These are phyloP conservation scores for Hypocryptadius cinnamomeus DNA, from an alignment of 2,113 vertebrate genomes.

Conservation along the genomic window DNA sequence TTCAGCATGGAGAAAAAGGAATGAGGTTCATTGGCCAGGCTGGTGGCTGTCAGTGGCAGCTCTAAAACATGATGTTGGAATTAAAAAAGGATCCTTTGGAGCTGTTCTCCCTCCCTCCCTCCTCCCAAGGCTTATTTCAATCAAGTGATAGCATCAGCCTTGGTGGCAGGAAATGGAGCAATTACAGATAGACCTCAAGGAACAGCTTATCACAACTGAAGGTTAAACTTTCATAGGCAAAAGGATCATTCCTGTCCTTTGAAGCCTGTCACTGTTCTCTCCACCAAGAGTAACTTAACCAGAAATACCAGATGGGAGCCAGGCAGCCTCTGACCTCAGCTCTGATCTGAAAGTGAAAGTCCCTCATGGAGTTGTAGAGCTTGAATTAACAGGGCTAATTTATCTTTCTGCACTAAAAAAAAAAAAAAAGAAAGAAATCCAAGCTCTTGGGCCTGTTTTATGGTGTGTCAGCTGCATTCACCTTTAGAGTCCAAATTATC, in stretches of 20 bases:
- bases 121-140: constrained; percentile 9
- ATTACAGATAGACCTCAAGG: constrained; percentile 39
- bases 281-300: not conserved
- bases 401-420: not conserved
- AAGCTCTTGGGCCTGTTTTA: not conserved
- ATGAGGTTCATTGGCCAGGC: not conserved
- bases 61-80: not conserved
- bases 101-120: not conserved
- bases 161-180: constrained; percentile 35
- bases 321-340: not conserved
- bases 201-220: constrained; percentile 12
- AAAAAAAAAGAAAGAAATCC: not conserved
- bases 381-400: not conserved
- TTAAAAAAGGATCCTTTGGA: not conserved
- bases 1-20: not conserved
- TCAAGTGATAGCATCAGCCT: constrained; percentile 11
- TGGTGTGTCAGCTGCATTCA: not conserved
- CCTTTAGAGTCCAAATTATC: not conserved
- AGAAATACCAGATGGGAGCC: not conserved
- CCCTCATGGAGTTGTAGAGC: not conserved
- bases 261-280: not conserved
- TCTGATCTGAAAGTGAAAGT: not conserved
- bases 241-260: constrained; percentile 1
- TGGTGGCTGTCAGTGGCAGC: not conserved
- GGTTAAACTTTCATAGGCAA: constrained; percentile 1